phyloP scores from a whole-genome alignment of 2,888 invertebrate species.

The Eupithecia tripunctaria region DNA sequence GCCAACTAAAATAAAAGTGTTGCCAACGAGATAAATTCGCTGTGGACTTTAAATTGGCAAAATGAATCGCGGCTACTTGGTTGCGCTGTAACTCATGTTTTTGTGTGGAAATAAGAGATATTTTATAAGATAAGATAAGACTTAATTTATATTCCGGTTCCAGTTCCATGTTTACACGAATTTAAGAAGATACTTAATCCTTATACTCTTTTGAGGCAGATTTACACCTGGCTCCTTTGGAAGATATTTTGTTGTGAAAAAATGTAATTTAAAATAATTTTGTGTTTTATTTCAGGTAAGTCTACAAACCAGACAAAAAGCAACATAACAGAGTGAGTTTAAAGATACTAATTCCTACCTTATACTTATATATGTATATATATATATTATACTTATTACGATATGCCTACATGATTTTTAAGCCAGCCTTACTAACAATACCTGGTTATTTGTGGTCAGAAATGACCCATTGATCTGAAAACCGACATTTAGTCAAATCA shows the following conservation, averaged over 20 bases:
- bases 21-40: conserved; percentile 40
- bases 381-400: not conserved
- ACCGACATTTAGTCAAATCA: not conserved
- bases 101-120: not conserved
- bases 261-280: not conserved
- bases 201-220: not conserved
- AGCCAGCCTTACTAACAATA: not conserved
- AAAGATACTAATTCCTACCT: not conserved
- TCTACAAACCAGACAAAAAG: not conserved
- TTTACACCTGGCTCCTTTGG: no score
- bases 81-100: conserved; percentile 15
- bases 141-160: not conserved
- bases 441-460: not conserved
- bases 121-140: conserved; percentile 7
- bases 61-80: conserved; percentile 38
- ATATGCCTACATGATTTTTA: not conserved
- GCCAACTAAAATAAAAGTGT: conserved; percentile 47
- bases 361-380: no score
- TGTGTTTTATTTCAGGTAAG: not conserved
- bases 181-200: not conserved
- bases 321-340: not conserved
- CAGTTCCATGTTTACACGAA: not conserved
- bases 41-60: conserved; percentile 39
- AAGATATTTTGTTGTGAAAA: no score
- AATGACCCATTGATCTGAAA: not conserved